Base-by-base conservation (phyloP, 2,888 invertebrate species). In the Synanthedon formicaeformis region DNA sequence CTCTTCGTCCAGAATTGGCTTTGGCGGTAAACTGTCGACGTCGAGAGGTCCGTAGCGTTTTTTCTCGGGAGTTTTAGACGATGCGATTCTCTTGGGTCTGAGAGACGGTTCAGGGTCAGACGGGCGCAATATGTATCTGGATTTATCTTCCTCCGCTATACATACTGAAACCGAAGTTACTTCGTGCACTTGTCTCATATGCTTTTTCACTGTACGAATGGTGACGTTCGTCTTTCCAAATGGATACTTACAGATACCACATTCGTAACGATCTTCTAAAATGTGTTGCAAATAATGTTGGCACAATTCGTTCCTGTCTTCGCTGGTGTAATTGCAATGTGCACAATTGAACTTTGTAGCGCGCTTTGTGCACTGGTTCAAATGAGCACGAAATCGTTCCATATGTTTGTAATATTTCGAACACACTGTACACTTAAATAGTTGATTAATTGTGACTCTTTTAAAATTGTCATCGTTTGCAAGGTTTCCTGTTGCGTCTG, bases 21-120 rank as follows among this genome's bases (percentile, higher is more conserved):
- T 89, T 12, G 90, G 84, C 0, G 94, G 94, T 50, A 95, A 67
- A 12, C 78, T 72, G 13, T 90, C 82, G 4, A 92, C 84, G 60
- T 95, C 93, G 6, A 86, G 83, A 0, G 93, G 92, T 0, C 86
- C 85, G 62, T 78, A 90, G 14, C 70, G 72, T 10, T 67, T 78
- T 34, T 70, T 72, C 18, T 57, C 51, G 2, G 57, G 55, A 12
- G 62, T 51, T 2, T 55, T 53, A 27, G 55, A 56, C 8, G 41
- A 41, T 16, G 13, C 18, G n/a, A 8, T 56, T 14, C 67, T 59
- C 52, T 68, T 66, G 1, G 62, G 65, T 16, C 53, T 50, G 13
- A 54, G 54, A 52, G 23, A 60, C 27, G 59, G 54, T 40, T 54
- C 52, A 52, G 13, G 40, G 45, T 40, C 40, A 18, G 51, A 51